Conservation (phyloP, 2,888 invertebrate species). For the Nemotelus nigrinus region DNA sequence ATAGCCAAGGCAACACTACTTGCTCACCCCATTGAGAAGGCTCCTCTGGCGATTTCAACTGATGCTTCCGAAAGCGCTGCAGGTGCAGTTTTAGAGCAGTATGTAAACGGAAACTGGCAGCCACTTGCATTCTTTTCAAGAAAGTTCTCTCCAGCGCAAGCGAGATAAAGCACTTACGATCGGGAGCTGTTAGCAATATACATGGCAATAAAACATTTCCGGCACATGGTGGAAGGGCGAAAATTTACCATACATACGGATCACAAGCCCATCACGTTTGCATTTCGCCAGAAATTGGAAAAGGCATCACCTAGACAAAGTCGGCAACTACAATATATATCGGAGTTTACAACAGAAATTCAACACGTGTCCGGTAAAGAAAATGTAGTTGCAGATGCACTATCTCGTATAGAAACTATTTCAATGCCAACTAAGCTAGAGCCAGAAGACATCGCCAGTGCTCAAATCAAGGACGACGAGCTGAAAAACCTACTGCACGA, state of each 20-base stretch:
- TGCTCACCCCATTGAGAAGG: constrained; percentile 56
- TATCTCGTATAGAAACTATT: constrained; percentile 53
- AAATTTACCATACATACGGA: constrained; percentile 30
- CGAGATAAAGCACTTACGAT: constrained; percentile 58
- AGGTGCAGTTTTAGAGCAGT: constrained; percentile 56
- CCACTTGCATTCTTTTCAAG: constrained; percentile 60
- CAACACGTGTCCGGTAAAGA: constrained; percentile 42
- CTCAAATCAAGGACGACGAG: background rate
- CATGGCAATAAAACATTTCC: constrained; percentile 50
- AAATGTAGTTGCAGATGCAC: constrained; percentile 48
- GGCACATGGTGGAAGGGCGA: constrained; percentile 50
- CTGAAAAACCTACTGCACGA: background rate
- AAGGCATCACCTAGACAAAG: constrained; percentile 57
- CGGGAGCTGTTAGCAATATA: constrained; percentile 60
- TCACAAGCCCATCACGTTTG: constrained; percentile 47
- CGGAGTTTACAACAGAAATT: constrained; percentile 35
- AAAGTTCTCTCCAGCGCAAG: constrained; percentile 56
- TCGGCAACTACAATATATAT: constrained; percentile 56
- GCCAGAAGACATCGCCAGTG: background rate
- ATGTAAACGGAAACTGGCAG: constrained; percentile 53
- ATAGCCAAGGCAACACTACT: constrained; percentile 52
- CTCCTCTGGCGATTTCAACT: constrained; percentile 51
- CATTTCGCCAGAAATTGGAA: constrained; percentile 54
- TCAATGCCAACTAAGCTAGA: constrained; percentile 9
- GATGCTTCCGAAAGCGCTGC: no score